These are phyloP conservation scores for Tromatobia lineatoria DNA, from an alignment of 2,888 invertebrate species.

Conservation along the genomic window DNA sequence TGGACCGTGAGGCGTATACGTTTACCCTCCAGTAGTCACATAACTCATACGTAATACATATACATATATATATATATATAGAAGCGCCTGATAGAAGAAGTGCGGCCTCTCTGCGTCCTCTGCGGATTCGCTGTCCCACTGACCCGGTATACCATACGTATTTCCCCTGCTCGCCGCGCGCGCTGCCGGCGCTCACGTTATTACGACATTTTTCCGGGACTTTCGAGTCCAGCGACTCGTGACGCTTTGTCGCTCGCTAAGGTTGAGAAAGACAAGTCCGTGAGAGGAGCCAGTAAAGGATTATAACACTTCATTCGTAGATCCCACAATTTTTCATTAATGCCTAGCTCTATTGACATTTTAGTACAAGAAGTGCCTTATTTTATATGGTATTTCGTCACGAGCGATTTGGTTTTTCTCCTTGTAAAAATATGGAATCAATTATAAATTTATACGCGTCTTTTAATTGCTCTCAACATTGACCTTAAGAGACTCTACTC, in stretches of 20 bases:
- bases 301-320: constrained; percentile 3
- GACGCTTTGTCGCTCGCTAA: constrained; percentile 37
- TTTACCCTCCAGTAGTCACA: constrained; percentile 9
- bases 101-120: constrained; percentile 44
- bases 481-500: too few species aligned
- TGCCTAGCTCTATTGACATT: neutral
- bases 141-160: constrained; percentile 67
- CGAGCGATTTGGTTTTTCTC: neutral
- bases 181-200: constrained; percentile 31
- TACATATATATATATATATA: constrained; percentile 13
- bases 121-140: constrained; percentile 68
- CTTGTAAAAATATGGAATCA: neutral
- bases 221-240: constrained; percentile 60
- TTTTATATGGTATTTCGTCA: neutral
- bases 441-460: neutral
- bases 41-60: constrained; percentile 5
- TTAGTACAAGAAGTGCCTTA: neutral
- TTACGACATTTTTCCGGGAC: constrained; percentile 63
- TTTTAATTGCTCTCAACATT: too few species aligned
- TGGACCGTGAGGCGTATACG: neutral
- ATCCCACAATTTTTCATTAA: constrained; percentile 10
- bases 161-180: constrained; percentile 39
- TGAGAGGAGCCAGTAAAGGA: constrained; percentile 1
- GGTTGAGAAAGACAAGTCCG: constrained; percentile 46
- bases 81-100: constrained; percentile 39